phyloP scores from a whole-genome alignment of 2,797 vertebrate genomes.

The Sebastes flavidus region DNA sequence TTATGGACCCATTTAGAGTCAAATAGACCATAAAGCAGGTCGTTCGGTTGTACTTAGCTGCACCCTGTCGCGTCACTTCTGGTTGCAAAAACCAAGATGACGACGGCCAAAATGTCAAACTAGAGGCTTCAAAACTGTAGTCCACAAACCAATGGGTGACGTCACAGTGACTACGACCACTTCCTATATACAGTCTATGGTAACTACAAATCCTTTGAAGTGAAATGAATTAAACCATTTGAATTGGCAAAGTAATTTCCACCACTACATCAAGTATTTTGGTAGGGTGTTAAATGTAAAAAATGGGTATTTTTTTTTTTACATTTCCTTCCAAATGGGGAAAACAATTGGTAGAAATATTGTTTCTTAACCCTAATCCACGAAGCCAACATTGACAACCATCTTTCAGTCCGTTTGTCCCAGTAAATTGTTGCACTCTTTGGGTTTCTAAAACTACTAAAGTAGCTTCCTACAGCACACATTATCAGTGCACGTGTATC shows the following conservation, averaged over 20 bases:
- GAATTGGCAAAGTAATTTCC: not conserved
- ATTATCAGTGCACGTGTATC: not conserved
- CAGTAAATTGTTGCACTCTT: not conserved
- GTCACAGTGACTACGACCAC: too few relatives aligned
- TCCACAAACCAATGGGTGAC: too few relatives aligned
- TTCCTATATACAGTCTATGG: too few relatives aligned
- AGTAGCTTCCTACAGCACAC: not conserved
- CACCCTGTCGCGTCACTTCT: too few relatives aligned
- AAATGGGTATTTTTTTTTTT: not conserved
- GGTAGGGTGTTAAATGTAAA: not conserved
- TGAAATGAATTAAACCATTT: not conserved
- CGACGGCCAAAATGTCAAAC: fast-evolving
- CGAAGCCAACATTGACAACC: not conserved
- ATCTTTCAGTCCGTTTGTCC: not conserved
- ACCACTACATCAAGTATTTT: not conserved
- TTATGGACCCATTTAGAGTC: too few relatives aligned
- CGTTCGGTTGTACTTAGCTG: too few relatives aligned
- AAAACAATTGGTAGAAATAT: not conserved
- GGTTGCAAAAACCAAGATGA: too few relatives aligned
- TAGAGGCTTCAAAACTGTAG: fast-evolving
- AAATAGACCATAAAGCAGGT: too few relatives aligned
- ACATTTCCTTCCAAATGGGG: not conserved
- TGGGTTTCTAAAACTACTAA: not conserved
- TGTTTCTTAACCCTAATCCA: not conserved
- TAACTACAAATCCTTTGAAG: not conserved